These are phyloP conservation scores for Hydrophis major DNA, from an alignment of 2,797 vertebrate genomes.

Conservation along the genomic window DNA sequence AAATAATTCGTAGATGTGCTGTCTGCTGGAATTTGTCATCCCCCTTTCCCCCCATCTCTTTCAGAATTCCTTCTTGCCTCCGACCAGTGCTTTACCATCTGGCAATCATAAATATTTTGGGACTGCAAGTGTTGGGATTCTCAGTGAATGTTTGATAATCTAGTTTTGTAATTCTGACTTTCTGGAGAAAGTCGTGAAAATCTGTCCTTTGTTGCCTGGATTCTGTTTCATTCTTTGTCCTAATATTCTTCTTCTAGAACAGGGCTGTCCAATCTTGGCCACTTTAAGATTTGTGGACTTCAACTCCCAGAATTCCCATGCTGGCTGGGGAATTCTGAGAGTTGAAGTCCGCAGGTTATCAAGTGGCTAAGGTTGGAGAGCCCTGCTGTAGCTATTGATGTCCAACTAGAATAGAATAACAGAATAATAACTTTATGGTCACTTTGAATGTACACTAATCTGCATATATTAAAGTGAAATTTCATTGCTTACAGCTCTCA, in stretches of 20 bases:
- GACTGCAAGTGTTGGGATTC: neutral
- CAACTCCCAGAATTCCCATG: neutral
- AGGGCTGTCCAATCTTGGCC: neutral
- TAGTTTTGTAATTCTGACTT: neutral
- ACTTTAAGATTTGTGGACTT: neutral
- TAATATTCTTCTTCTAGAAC: neutral
- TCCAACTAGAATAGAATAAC: neutral
- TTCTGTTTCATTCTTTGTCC: neutral
- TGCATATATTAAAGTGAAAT: too few relatives aligned
- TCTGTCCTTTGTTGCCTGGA: neutral
- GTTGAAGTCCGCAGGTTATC: neutral
- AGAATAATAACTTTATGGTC: too few relatives aligned
- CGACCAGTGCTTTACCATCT: neutral
- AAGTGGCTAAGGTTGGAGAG: neutral
- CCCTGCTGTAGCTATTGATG: neutral
- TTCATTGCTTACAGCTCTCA: too few relatives aligned
- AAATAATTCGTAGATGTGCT: conserved; percentile 20
- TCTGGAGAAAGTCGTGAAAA: neutral
- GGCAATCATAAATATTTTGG: neutral
- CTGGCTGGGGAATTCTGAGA: neutral
- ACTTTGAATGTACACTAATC: too few relatives aligned
- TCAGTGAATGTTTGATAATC: neutral
- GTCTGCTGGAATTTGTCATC: conserved; percentile 36
- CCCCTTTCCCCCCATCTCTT: neutral
- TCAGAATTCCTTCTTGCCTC: neutral